Conservation (phyloP, 2,888 invertebrate species). For the Galeopsomyia nigrocyanea region DNA sequence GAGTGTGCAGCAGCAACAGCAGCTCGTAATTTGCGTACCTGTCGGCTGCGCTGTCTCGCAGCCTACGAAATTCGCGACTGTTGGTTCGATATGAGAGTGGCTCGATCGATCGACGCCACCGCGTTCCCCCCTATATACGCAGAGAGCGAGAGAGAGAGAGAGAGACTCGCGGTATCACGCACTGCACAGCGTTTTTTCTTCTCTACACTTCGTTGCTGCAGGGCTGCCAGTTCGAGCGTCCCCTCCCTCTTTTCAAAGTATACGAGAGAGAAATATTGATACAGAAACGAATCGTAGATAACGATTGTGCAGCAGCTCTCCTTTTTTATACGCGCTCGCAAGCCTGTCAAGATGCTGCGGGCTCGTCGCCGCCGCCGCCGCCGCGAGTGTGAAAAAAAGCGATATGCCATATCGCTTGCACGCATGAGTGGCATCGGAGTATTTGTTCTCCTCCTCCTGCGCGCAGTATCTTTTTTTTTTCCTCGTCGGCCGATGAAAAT, state of each 20-base stretch:
- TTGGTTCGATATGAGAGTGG: slow-evolving; percentile 53
- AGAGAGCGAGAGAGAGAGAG: slow-evolving; percentile 22
- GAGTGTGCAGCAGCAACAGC: no score
- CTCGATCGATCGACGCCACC: slow-evolving; percentile 41
- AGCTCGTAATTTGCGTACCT: slow-evolving; percentile 35
- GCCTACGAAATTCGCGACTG: slow-evolving; percentile 46
- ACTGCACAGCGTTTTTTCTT: no score
- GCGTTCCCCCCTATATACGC: slow-evolving; percentile 30
- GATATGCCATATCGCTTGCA: slow-evolving; percentile 32
- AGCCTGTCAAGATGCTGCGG: slow-evolving; percentile 11
- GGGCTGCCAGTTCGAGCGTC: no score
- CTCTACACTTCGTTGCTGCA: no score
- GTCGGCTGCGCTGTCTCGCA: slow-evolving; percentile 36
- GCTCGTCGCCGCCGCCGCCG: no score
- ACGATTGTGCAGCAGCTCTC: slow-evolving; percentile 2
- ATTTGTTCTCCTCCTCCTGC: no score
- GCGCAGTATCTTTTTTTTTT: no score
- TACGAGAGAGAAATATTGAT: slow-evolving; percentile 28
- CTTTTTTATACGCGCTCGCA: background rate
- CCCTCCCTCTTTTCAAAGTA: slow-evolving; percentile 40
- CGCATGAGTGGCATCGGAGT: slow-evolving; percentile 20
- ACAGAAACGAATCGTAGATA: slow-evolving; percentile 12
- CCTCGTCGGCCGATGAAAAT: no score
- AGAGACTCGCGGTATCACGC: no score
- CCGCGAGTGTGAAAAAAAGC: slow-evolving; percentile 21